Conservation (phyloP, 2,888 invertebrate genomes). For the Drosophila subsilvestris region DNA sequence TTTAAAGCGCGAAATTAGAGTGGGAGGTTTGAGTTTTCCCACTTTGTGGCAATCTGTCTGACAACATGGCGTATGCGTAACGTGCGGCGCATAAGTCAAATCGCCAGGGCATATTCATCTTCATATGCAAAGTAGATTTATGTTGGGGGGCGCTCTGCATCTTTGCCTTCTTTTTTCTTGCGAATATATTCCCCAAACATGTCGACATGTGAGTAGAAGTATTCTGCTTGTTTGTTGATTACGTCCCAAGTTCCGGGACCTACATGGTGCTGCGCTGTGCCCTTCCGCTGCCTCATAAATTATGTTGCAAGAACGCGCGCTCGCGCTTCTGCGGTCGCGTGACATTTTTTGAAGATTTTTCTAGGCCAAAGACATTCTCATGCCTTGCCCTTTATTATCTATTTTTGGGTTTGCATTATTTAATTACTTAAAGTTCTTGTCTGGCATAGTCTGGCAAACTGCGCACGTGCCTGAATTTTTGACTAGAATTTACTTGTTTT, state of each 20-base stretch:
- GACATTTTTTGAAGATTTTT: slow-evolving; percentile 9
- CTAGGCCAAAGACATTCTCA: neutral
- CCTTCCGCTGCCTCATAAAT: slow-evolving; percentile 22
- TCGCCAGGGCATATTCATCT: slow-evolving; percentile 56
- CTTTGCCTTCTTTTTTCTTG: slow-evolving; percentile 17
- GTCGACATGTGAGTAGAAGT: slow-evolving; percentile 19
- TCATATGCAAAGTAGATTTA: slow-evolving; percentile 63
- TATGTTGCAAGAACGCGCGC: slow-evolving; percentile 16
- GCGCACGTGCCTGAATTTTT: slow-evolving; percentile 35
- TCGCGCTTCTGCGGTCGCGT: slow-evolving; percentile 13
- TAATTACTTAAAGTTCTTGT: slow-evolving; percentile 36
- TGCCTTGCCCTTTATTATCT: slow-evolving; percentile 4
- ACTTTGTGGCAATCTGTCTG: slow-evolving; percentile 41
- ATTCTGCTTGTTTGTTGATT: slow-evolving; percentile 43
- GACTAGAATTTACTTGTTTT: slow-evolving; percentile 5
- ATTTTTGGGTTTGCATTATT: slow-evolving; percentile 33
- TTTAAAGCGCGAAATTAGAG: slow-evolving; percentile 10
- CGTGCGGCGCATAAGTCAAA: slow-evolving; percentile 49
- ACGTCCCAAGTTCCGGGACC: neutral
- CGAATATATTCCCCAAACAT: slow-evolving; percentile 36
- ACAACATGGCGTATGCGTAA: slow-evolving; percentile 55
- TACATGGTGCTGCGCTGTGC: neutral
- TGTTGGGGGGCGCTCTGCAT: slow-evolving; percentile 35
- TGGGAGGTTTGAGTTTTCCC: slow-evolving; percentile 21
- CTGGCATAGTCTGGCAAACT: slow-evolving; percentile 21